Conservation (phyloP, 1,140 invertebrate genomes). For the Diorhabda sublineata region DNA sequence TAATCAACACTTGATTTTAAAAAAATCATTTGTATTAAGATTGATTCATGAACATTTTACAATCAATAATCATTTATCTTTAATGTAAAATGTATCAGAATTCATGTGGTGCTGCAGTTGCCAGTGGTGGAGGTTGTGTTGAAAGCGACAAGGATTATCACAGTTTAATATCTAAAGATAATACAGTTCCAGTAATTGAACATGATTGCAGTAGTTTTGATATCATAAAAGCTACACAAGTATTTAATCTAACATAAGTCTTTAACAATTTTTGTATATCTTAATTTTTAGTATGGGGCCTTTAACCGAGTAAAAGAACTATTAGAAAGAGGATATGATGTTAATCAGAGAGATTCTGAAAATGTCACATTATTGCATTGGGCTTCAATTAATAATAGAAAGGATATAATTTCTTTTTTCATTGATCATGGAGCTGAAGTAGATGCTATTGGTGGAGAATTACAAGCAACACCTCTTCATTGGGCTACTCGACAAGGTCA, state of each 20-base stretch:
- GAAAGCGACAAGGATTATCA: constrained; percentile 51
- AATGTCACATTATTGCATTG: constrained; percentile 97
- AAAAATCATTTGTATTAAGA: too few relatives aligned
- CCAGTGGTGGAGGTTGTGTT: constrained; percentile 49
- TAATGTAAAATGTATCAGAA: constrained; percentile 59
- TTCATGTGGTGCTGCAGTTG: constrained; percentile 59
- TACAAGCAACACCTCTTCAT: constrained; percentile 93
- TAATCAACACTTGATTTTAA: too few relatives aligned
- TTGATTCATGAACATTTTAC: too few relatives aligned
- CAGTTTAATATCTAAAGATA: constrained; percentile 54
- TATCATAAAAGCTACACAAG: constrained; percentile 90
- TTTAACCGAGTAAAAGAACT: constrained; percentile 79
- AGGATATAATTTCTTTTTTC: constrained; percentile 75
- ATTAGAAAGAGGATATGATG: constrained; percentile 83
- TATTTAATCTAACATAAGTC: constrained; percentile 39
- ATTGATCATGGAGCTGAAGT: constrained; percentile 80
- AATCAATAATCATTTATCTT: constrained; percentile 3
- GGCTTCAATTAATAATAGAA: constrained; percentile 97
- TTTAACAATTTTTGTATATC: neutral
- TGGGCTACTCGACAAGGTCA: constrained; percentile 98
- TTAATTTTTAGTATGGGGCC: constrained; percentile 74
- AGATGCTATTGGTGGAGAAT: constrained; percentile 92
- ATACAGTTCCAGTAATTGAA: constrained; percentile 55
- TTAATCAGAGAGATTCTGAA: constrained; percentile 84
- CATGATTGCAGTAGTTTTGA: constrained; percentile 83